Conservation (phyloP, 2,888 invertebrate species). For the Drosophila ezoana region DNA sequence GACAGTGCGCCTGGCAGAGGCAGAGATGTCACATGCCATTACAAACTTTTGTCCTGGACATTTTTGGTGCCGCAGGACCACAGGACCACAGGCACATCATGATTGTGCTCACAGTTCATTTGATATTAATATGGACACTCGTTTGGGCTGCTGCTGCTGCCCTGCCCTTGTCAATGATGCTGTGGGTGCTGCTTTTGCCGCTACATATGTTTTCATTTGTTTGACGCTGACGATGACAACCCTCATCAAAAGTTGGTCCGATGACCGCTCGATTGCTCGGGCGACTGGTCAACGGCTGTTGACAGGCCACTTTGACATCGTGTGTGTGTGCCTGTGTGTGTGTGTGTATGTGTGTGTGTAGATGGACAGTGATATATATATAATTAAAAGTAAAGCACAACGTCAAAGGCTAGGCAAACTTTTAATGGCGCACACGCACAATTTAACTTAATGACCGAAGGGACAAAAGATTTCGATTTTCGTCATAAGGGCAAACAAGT, state of each 20-base stretch:
- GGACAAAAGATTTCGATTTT: slow-evolving; percentile 71
- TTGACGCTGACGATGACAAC: slow-evolving; percentile 78
- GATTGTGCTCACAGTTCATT: slow-evolving; percentile 76
- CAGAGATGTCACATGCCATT: slow-evolving; percentile 31
- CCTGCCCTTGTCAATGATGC: slow-evolving; percentile 8
- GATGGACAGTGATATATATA: slow-evolving; percentile 67
- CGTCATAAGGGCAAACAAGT: slow-evolving; percentile 71
- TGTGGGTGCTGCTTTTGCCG: slow-evolving; percentile 56
- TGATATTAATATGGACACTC: slow-evolving; percentile 76
- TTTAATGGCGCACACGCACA: slow-evolving; percentile 70
- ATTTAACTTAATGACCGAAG: slow-evolving; percentile 72
- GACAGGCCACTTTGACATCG: slow-evolving; percentile 73
- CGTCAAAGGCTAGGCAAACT: slow-evolving; percentile 58
- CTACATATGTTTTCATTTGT: slow-evolving; percentile 80
- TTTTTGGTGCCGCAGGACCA: slow-evolving; percentile 34
- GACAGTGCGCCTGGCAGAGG: background rate
- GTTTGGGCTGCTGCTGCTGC: slow-evolving; percentile 27
- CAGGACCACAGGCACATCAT: slow-evolving; percentile 45
- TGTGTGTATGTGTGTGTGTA: slow-evolving; percentile 9
- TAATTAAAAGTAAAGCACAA: slow-evolving; percentile 66
- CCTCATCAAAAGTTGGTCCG: slow-evolving; percentile 78
- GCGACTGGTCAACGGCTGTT: slow-evolving; percentile 74
- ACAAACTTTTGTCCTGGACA: slow-evolving; percentile 53
- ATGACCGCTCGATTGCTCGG: slow-evolving; percentile 75
- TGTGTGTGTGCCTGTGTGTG: slow-evolving; percentile 16